Conservation (phyloP, 2,888 invertebrate species). For the Pterostichus madidus region DNA sequence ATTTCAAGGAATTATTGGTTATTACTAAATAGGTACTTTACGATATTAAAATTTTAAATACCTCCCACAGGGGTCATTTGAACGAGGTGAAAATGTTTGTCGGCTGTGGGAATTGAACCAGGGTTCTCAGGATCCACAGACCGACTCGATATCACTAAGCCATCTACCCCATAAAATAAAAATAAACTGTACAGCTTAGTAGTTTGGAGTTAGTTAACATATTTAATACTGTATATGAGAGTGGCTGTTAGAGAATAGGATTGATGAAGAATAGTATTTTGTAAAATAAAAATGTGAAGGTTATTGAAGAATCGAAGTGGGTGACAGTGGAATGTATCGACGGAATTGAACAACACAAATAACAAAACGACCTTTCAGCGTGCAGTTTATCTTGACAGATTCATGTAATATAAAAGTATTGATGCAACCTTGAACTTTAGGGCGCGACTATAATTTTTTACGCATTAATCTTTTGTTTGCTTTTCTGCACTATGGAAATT, state of each 20-base stretch:
- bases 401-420: slow-evolving; percentile 34
- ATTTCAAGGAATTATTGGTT: too few species aligned
- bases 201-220: too few species aligned
- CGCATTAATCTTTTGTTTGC: slow-evolving; percentile 45
- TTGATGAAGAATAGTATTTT: background rate
- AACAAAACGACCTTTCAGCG: slow-evolving; percentile 42
- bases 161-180: too few species aligned
- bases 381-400: slow-evolving; percentile 29
- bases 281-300: slow-evolving; percentile 3
- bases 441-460: slow-evolving; percentile 50
- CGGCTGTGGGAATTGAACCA: too few species aligned
- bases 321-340: background rate
- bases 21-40: too few species aligned
- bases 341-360: slow-evolving; percentile 21
- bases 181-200: too few species aligned
- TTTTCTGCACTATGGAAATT: slow-evolving; percentile 44
- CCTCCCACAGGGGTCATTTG: too few species aligned
- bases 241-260: background rate
- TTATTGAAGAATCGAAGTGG: background rate
- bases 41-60: too few species aligned
- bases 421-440: slow-evolving; percentile 31
- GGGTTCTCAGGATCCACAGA: too few species aligned
- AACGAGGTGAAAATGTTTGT: too few species aligned
- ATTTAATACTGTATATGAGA: too few species aligned
- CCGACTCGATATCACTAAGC: too few species aligned